phyloP scores from a whole-genome alignment of 23 tunicate genomes.

The Botrylloides violaceus region DNA sequence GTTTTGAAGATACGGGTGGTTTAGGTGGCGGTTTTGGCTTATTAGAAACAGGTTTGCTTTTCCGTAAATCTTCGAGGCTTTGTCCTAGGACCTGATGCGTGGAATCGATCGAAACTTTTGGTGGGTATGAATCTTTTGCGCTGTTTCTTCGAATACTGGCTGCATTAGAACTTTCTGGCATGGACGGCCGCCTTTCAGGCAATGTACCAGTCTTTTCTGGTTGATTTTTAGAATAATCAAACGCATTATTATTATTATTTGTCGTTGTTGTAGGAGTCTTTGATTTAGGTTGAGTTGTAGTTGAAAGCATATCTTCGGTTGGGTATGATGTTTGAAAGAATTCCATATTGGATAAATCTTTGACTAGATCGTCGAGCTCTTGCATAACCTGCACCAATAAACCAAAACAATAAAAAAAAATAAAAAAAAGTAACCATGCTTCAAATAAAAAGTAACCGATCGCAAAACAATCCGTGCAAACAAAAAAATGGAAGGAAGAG shows the following conservation, averaged over 20 bases:
- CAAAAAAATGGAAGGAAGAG: too few relatives aligned
- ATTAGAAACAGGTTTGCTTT: not conserved
- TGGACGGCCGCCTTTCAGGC: not conserved
- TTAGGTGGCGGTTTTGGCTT: slow-evolving; percentile 8
- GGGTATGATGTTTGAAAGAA: not conserved
- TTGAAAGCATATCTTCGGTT: not conserved
- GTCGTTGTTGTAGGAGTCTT: not conserved
- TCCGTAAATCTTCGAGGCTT: not conserved
- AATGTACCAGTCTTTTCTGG: not conserved
- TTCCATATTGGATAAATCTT: slow-evolving; percentile 15
- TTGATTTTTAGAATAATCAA: not conserved
- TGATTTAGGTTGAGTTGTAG: not conserved
- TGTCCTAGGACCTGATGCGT: not conserved
- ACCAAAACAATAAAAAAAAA: slow-evolving; percentile 12
- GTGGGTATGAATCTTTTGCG: slow-evolving; percentile 1
- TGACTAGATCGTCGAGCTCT: slow-evolving; percentile 44
- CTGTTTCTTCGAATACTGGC: not conserved
- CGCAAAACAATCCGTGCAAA: too few relatives aligned
- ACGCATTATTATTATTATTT: too few relatives aligned
- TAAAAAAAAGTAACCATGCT: slow-evolving; percentile 2
- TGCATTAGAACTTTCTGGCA: not conserved
- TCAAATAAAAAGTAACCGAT: too few relatives aligned
- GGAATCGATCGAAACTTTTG: not conserved
- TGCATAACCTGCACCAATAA: slow-evolving; percentile 27
- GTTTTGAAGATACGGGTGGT: slow-evolving; percentile 17